Evolutionary conservation across 2,113 vertebrate genomes (phyloP).

Genomic region (Sclerurus mexicanus): DNA sequence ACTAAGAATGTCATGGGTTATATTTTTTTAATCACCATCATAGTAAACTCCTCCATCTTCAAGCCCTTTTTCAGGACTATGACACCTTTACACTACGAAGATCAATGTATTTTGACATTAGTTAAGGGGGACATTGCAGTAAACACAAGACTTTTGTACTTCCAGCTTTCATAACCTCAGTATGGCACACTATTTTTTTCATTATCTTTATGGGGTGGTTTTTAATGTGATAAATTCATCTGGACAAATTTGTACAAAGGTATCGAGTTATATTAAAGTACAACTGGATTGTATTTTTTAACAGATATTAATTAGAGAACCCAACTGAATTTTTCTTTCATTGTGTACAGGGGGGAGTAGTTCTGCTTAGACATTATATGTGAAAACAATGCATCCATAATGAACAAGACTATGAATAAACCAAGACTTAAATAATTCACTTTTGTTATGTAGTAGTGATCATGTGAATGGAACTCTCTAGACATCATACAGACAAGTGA

Average conservation of each 20-base stretch:
- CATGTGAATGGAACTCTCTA: not conserved
- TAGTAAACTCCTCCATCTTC: not conserved
- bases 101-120: not conserved
- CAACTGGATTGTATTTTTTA: constrained; percentile 59
- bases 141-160: constrained; percentile 8
- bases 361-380: not conserved
- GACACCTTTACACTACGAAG: constrained; percentile 47
- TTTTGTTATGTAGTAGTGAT: not conserved
- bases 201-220: constrained; percentile 22
- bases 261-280: not conserved
- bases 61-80: constrained; percentile 64
- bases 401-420: constrained; percentile 57
- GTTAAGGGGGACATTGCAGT: not conserved
- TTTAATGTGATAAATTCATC: constrained; percentile 39
- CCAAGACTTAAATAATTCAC: not conserved
- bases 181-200: not conserved
- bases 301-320: not conserved
- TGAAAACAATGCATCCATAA: not conserved
- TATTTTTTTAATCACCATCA: not conserved
- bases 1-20: not conserved
- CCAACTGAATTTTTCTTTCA: constrained; percentile 6
- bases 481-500: not conserved
- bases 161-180: not conserved
- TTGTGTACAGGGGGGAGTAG: constrained; percentile 7
- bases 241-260: constrained; percentile 48